Percentiles rank a stretch among this genome's conserved stretches.
Conservation (phyloP, 1,140 invertebrate species). For the Condylostylus longicornis region DNA sequence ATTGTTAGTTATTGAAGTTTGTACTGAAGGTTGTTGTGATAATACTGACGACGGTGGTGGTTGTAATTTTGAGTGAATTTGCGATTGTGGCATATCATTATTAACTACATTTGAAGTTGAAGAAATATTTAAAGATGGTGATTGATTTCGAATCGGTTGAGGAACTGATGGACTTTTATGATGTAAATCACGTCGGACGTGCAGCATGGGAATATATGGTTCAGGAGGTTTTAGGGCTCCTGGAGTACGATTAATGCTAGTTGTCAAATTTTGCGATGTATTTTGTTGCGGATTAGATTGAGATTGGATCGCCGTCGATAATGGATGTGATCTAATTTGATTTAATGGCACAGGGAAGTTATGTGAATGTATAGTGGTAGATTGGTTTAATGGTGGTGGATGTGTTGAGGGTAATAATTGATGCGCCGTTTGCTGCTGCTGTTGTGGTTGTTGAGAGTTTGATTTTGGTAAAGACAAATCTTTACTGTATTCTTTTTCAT, state of each 20-base stretch:
- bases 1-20: constrained; percentile 14
- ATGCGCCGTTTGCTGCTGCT: not conserved
- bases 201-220: constrained; percentile 42
- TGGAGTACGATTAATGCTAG: too few species aligned
- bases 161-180: constrained; percentile 34
- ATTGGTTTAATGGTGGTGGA: not conserved
- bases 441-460: not conserved
- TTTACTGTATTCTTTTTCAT: constrained; percentile 27
- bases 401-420: not conserved
- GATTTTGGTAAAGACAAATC: constrained; percentile 7
- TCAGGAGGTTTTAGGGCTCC: constrained; percentile 15
- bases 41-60: constrained; percentile 8
- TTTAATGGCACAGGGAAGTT: not conserved
- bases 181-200: constrained; percentile 54
- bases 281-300: constrained; percentile 32
- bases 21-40: constrained; percentile 26
- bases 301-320: constrained; percentile 31
- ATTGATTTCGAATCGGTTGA: constrained; percentile 18
- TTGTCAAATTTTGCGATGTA: constrained; percentile 1
- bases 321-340: constrained; percentile 9
- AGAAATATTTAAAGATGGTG: not conserved
- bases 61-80: not conserved
- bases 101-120: not conserved
- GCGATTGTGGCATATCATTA: constrained; percentile 8
- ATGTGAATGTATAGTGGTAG: not conserved